Base-by-base conservation (phyloP, 2,113 vertebrate genomes). In the zebrafish (Danio rerio) region DNA sequence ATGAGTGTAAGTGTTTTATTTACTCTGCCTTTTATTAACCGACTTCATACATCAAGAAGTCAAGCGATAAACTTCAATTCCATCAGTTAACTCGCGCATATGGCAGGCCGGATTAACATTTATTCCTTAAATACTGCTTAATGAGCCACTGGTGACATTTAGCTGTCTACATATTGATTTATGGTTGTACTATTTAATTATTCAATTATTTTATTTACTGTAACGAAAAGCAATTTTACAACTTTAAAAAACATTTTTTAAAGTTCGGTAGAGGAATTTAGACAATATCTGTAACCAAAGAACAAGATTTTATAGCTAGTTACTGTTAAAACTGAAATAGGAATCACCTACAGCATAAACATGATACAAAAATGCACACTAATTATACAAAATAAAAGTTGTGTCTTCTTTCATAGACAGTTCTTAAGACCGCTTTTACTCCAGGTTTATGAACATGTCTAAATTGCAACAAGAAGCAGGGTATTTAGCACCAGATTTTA, bases 1-100 rank as follows among this genome's bases (percentile, higher is more conserved):
- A 93, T 93, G 92, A 90, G 89, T 92, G 94, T 94, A 89, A 94
- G 94, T 94, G 84, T 77, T 59, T 52, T 7, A 49, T 21, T 8
- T 58, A 75, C 50, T 73, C 20, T 11, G 50, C 40, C 15, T 61
- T 66, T 40, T 42, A 45, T 8, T 69, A 6, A 2, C 1, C 58
- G 9, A 58, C 12, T 80, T 43, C 47, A 16, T 42, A 2, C 20
- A 52, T 53, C 21, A 31, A 45, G 9, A 18, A 11, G 42, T n/a
- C 10, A 59, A 47, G 12, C 13, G 63, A 12, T 20, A 49, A 69
- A 69, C 6, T 69, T 18, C 43, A 49, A 69, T 20, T 49, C 10
- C 15, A 68, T 68, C 43, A 20, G 43, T 49, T n/a, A 49, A 49
- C 43, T 5, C 66, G 43, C 65, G 43, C 40, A 9, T 69, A 20